Base-by-base conservation (phyloP, 2,888 invertebrate genomes). In the Agrilus biguttatus region DNA sequence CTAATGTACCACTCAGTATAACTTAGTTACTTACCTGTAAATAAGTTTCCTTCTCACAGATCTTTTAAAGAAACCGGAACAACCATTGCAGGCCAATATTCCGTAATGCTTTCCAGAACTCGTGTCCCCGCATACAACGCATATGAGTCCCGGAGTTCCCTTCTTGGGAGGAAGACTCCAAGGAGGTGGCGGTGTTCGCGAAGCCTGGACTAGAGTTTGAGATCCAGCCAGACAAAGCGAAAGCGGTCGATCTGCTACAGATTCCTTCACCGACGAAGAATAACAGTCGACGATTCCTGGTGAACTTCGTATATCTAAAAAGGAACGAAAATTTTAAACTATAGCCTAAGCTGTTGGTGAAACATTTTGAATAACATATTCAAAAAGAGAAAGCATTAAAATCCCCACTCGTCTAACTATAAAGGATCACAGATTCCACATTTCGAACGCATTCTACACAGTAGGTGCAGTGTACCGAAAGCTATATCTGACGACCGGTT, bases 51-150 rank as follows among this genome's bases (percentile, higher is more conserved):
- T 75, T 42, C 96, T 74, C 33, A 97, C 96, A 51, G 91, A 92
- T 50, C 97, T 70, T 64, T 98, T 98, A 74, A 98, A 98, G 73
- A 98, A 98, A 0, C 98, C 98, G 44, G 92, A 93, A 72, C 98
- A 98, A 1, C 98, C 98, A 60, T 98, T 98, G 68, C 98, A 98
- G 0, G 97, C 97, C 49, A 97, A 74, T 58, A 97, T 96, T 1
- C 97, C 96, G 65, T 95, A 96, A 66, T 96, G 96, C 59, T 96
- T 96, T 2, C 96, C 96, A 2, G 91, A 92, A 54, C 91, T 91
- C 6, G 93, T 93, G 65, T 96, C 96, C 0, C 95, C 95, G 58
- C 96, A 96, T 1, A 97, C 96, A 42, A 95, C 89, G 66, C 96
- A 97, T 45, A 86, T 83, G 42, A 96, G 72, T 1, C 93, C 92